phyloP scores from a whole-genome alignment of 2,888 invertebrate genomes.

The Nasonovia ribisnigri region DNA sequence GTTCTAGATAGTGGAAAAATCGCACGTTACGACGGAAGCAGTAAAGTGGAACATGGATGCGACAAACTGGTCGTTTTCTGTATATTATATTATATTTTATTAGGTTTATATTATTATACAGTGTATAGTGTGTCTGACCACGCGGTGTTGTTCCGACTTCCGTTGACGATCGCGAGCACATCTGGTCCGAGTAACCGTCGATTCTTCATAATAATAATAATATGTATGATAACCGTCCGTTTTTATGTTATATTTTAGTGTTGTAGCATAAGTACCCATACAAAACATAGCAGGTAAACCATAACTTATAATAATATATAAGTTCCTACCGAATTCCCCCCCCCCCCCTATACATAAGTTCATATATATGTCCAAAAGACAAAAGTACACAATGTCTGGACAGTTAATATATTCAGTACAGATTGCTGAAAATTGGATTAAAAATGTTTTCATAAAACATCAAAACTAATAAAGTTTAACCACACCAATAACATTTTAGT shows the following conservation, averaged over 20 bases:
- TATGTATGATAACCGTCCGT: background rate
- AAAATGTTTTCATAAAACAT: background rate
- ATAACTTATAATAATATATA: background rate
- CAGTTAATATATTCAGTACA: background rate
- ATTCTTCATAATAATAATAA: background rate
- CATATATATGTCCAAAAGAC: background rate
- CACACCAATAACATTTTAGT: background rate
- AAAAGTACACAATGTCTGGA: background rate
- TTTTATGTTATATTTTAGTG: too few species aligned
- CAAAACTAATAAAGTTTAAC: background rate
- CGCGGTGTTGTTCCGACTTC: background rate
- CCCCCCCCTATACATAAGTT: background rate
- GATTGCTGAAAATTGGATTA: background rate
- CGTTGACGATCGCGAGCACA: background rate
- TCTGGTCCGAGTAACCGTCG: background rate
- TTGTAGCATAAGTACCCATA: background rate
- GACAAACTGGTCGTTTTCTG: constrained; percentile 4
- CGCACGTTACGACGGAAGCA: background rate
- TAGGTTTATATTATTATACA: background rate
- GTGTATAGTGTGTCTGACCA: background rate
- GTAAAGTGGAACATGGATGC: constrained; percentile 26
- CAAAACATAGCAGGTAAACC: background rate
- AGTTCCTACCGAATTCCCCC: background rate
- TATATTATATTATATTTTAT: background rate
- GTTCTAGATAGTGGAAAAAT: constrained; percentile 6